phyloP scores from a whole-genome alignment of 2,888 invertebrate genomes.

The Colletes collaris region DNA sequence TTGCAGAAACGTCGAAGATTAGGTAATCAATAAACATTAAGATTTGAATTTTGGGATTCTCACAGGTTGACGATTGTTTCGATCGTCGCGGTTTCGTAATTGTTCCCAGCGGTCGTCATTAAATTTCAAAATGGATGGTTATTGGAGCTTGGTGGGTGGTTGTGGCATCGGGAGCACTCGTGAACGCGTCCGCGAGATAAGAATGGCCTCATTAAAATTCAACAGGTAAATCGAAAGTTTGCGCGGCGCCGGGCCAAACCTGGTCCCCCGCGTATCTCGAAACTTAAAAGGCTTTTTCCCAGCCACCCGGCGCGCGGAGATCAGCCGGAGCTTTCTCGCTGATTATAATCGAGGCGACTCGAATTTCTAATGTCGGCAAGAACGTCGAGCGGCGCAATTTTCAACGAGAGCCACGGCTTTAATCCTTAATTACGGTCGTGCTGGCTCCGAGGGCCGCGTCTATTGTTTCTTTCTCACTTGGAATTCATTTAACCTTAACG shows the following conservation, averaged over 20 bases:
- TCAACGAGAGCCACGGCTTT: not conserved
- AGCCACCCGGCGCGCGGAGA: not conserved
- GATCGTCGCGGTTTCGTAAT: conserved; percentile 25
- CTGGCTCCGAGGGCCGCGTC: too few relatives aligned
- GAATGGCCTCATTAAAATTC: conserved; percentile 65
- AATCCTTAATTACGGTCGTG: too few relatives aligned
- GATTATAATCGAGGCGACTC: conserved; percentile 43
- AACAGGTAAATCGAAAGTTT: conserved; percentile 68
- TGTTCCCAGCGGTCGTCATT: conserved; percentile 44
- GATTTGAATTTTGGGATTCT: not conserved
- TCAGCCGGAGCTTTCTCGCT: conserved; percentile 40
- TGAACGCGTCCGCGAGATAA: conserved; percentile 46
- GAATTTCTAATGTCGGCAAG: conserved; percentile 13
- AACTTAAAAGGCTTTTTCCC: conserved; percentile 36
- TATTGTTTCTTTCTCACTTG: too few relatives aligned
- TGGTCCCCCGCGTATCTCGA: conserved; percentile 31
- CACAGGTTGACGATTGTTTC: not conserved
- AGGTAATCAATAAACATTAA: not conserved
- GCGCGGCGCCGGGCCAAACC: conserved; percentile 11
- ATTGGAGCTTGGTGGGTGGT: conserved; percentile 13
- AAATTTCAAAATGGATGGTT: conserved; percentile 48
- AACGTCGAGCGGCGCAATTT: not conserved
- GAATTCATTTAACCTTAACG: too few relatives aligned
- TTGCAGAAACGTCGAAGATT: too few relatives aligned
- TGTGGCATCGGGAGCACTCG: not conserved